phyloP scores from a whole-genome alignment of 2,113 vertebrate genomes.

The Labrus mixtus region DNA sequence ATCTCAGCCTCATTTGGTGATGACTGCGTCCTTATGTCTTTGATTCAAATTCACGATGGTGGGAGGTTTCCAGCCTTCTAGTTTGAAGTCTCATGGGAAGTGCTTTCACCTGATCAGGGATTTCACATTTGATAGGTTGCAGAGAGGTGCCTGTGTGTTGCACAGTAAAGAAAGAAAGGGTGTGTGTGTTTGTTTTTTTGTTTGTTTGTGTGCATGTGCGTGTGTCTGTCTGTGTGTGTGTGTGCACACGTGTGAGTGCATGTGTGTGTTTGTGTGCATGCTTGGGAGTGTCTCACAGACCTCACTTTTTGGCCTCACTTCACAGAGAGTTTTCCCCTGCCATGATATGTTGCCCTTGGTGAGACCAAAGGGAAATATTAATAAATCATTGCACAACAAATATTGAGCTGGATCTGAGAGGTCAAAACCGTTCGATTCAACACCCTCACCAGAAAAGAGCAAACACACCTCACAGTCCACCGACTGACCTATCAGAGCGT shows the following conservation, averaged over 20 bases:
- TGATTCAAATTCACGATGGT: conserved; percentile 84
- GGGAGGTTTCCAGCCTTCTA: conserved; percentile 39
- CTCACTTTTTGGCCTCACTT: conserved; percentile 75
- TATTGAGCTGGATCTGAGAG: conserved; percentile 65
- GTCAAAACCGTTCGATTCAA: conserved; percentile 53
- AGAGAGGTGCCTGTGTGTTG: no score
- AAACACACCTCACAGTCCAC: conserved; percentile 49
- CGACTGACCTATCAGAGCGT: conserved; percentile 44
- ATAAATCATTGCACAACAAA: conserved; percentile 81
- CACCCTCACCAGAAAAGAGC: conserved; percentile 47
- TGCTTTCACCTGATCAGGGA: conserved; percentile 44
- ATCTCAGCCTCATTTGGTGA: conserved; percentile 83
- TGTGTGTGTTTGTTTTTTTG: background rate
- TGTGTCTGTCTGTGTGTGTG: conserved; percentile 5
- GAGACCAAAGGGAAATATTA: conserved; percentile 82
- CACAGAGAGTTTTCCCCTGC: conserved; percentile 63
- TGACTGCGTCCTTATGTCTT: conserved; percentile 79
- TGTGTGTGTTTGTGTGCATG: conserved; percentile 1
- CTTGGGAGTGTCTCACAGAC: conserved; percentile 33
- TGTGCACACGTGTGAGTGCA: conserved; percentile 4
- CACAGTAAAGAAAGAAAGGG: background rate
- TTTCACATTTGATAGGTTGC: no score
- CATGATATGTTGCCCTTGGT: conserved; percentile 62
- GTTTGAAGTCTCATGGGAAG: conserved; percentile 52
- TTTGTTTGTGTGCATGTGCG: background rate